These are phyloP conservation scores for Hyphantria cunea DNA, from an alignment of 1,140 invertebrate genomes.

Conservation along the genomic window DNA sequence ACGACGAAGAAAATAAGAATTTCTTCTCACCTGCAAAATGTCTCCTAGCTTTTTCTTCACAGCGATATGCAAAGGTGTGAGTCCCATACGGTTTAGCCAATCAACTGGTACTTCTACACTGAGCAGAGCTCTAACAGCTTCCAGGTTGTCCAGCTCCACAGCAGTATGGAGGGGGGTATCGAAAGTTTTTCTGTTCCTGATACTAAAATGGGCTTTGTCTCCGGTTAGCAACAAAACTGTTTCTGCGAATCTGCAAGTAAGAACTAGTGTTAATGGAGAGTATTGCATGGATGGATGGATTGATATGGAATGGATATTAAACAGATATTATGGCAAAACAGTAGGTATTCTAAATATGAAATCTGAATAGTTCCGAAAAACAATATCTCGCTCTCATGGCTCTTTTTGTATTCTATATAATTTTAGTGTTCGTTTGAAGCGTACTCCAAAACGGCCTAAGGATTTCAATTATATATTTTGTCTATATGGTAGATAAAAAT, in stretches of 20 bases:
- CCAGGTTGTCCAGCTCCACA: conserved; percentile 13
- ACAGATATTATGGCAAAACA: too few relatives aligned
- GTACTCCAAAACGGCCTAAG: too few relatives aligned
- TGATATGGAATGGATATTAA: too few relatives aligned
- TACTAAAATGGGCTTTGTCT: neutral
- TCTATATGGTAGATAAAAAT: too few relatives aligned
- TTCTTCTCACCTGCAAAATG: conserved; percentile 8
- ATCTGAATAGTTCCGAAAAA: too few relatives aligned
- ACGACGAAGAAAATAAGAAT: neutral
- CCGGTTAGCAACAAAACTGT: neutral
- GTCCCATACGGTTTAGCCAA: conserved; percentile 9
- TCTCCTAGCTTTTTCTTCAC: conserved; percentile 20
- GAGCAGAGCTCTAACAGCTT: conserved; percentile 3
- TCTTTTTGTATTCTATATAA: too few relatives aligned
- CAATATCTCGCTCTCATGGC: too few relatives aligned
- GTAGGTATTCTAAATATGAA: too few relatives aligned
- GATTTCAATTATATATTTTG: too few relatives aligned
- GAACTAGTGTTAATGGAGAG: neutral
- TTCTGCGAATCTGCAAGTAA: conserved; percentile 10
- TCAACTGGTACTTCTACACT: neutral
- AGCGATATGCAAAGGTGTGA: conserved; percentile 14
- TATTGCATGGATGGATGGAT: too few relatives aligned
- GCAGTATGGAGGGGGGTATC: conserved; percentile 19
- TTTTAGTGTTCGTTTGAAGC: too few relatives aligned
- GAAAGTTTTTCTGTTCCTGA: neutral